phyloP scores from a whole-genome alignment of 1,140 invertebrate genomes.

The Sycophila sp. region DNA sequence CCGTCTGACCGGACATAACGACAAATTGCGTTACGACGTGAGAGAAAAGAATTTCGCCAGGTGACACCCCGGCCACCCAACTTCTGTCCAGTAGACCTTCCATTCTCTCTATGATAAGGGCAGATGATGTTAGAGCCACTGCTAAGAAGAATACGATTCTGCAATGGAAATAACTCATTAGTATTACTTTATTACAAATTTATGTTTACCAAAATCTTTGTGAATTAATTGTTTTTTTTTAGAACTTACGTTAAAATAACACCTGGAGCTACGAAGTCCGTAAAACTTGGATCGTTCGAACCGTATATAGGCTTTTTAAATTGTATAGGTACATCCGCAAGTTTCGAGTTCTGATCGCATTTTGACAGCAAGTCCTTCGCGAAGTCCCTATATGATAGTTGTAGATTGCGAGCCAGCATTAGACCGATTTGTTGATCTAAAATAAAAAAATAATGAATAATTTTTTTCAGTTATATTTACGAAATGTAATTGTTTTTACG shows the following conservation, averaged over 20 bases:
- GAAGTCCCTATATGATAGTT: constrained; percentile 83
- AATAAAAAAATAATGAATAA: constrained; percentile 38
- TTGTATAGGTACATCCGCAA: constrained; percentile 85
- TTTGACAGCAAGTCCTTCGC: constrained; percentile 74
- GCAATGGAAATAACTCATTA: constrained; percentile 44
- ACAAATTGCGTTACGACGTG: constrained; percentile 94
- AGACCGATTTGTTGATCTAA: constrained; percentile 89
- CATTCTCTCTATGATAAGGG: constrained; percentile 89
- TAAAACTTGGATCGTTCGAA: constrained; percentile 86
- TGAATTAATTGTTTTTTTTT: background rate
- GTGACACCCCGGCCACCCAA: constrained; percentile 88
- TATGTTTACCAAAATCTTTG: background rate
- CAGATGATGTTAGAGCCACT: constrained; percentile 91
- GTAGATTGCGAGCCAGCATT: constrained; percentile 82
- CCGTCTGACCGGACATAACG: constrained; percentile 92
- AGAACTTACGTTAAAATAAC: constrained; percentile 89
- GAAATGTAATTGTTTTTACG: background rate
- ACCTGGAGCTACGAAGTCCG: constrained; percentile 94
- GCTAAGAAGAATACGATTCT: constrained; percentile 96
- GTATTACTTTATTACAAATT: constrained; percentile 16
- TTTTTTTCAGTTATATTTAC: background rate
- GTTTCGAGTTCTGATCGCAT: constrained; percentile 81
- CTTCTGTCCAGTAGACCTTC: constrained; percentile 89
- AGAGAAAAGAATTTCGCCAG: constrained; percentile 89
- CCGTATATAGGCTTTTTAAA: constrained; percentile 89